Base-by-base conservation (phyloP, 2,888 invertebrate genomes). In the Drosophila incognita region DNA sequence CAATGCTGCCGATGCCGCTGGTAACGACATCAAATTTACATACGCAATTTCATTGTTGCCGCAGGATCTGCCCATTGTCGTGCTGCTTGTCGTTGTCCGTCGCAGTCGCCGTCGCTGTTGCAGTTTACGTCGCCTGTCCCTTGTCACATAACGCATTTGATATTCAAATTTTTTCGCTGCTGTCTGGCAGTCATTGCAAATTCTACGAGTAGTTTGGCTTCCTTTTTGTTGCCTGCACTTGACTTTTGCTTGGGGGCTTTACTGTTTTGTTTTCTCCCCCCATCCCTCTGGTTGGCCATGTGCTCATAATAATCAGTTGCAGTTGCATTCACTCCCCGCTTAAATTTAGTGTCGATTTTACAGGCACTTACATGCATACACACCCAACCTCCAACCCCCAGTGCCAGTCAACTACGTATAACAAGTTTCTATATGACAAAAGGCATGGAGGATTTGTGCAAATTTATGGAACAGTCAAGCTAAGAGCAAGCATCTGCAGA, bases 21-120 rank as follows among this genome's bases (percentile, higher is more conserved):
- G 89, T 88, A 90, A 87, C 89, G 87, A 89, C 90, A 90, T 89
- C 75, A 87, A 90, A 89, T 89, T 89, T 89, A 89, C 89, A 89
- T 89, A 89, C 85, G 90, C 91, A 90, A 88, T 90, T 88, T 87
- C 87, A 87, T 89, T 89, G 89, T 89, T 87, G 90, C 83, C 90
- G 85, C 81, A 83, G 86, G 87, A 86, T 79, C 89, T 84, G 81
- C 69, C 83, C 81, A 76, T 80, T 80, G 81, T 81, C 81, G 70
- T 74, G 42, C 56, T 80, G 69, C 62, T 27, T 36, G 27, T 81
- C 61, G 60, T 69, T 51, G 74, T 56, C 40, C 40, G 62, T 27
- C 27, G 58, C 18, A 15, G 29, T 54, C 3, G 35, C 42, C 51
- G 52, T 51, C 15, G 51, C 38, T 46, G 49, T 66, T 64, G 63